Percentiles rank a stretch among this genome's conserved stretches.
These are phyloP conservation scores for Aptenodytes forsteri DNA, from an alignment of 2,113 vertebrate genomes.

Conservation along the genomic window DNA sequence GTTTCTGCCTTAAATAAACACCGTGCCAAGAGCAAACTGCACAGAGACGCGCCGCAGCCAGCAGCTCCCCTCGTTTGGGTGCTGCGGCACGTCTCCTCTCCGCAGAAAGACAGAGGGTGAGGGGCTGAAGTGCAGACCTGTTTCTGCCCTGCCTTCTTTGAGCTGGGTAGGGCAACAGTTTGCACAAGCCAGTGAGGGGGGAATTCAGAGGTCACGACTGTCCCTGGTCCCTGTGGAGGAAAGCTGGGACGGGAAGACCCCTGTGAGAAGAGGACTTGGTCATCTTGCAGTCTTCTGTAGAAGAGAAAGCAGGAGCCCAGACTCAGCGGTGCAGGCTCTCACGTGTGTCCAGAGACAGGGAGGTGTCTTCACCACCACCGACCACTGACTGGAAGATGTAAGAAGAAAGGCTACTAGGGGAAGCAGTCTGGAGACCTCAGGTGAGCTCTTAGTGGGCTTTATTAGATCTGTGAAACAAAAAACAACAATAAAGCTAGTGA, in stretches of 20 bases:
- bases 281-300: neutral
- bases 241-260: neutral
- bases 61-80: neutral
- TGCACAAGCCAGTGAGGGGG: neutral
- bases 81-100: neutral
- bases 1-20: neutral
- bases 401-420: neutral
- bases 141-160: neutral
- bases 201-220: neutral
- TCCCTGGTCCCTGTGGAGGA: neutral
- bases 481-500: neutral
- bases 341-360: rapidly evolving
- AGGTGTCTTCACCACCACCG: neutral
- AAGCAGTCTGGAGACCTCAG: neutral
- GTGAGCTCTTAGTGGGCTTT: neutral
- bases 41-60: neutral
- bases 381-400: rapidly evolving
- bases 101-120: too few relatives aligned
- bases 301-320: neutral
- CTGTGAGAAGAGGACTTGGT: neutral
- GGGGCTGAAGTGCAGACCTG: neutral
- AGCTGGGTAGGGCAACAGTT: neutral
- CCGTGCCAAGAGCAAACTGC: neutral
- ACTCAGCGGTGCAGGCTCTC: neutral
- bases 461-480: neutral